Evolutionary conservation across 2,113 vertebrate genomes (phyloP).

Genomic region (Xyliphius kryptos): DNA sequence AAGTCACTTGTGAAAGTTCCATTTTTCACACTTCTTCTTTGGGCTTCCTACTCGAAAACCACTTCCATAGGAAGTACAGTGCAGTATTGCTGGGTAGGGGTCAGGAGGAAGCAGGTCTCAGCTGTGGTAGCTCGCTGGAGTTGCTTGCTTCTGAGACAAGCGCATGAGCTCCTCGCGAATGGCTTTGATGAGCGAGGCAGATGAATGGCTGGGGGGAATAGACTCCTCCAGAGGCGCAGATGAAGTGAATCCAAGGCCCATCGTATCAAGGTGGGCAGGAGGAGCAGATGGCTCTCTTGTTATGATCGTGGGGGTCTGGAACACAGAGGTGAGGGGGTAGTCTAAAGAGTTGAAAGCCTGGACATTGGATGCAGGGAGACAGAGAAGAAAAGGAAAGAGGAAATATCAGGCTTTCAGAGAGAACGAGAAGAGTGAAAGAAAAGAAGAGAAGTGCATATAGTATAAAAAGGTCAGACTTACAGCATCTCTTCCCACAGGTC

Average conservation of each 20-base stretch:
- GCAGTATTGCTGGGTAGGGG: constrained; percentile 46
- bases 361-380: too few species aligned
- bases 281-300: constrained; percentile 76
- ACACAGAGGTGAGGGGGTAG: constrained; percentile 74
- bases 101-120: constrained; percentile 61
- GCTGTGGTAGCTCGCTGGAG: constrained; percentile 75
- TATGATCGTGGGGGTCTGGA: constrained; percentile 76
- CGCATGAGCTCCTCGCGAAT: constrained; percentile 96
- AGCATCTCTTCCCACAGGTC: constrained; percentile 67
- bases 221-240: constrained; percentile 74
- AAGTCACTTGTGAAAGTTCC: constrained; percentile 16
- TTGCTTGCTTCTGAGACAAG: constrained; percentile 91
- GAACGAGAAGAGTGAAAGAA: background rate
- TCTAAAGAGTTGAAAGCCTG: constrained; percentile 69
- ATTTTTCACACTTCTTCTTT: constrained; percentile 18
- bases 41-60: constrained; percentile 29
- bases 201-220: constrained; percentile 84
- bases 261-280: constrained; percentile 67
- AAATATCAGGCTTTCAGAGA: background rate
- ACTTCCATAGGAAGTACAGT: constrained; percentile 60
- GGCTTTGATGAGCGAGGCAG: constrained; percentile 96
- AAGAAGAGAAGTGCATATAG: background rate
- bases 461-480: constrained; percentile 76
- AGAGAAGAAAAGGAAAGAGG: constrained; percentile 1
- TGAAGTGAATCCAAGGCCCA: constrained; percentile 73